Percentiles rank a stretch among this genome's conserved stretches.
Conservation (phyloP, 2,797 vertebrate genomes). For the Hippoglossus hippoglossus region DNA sequence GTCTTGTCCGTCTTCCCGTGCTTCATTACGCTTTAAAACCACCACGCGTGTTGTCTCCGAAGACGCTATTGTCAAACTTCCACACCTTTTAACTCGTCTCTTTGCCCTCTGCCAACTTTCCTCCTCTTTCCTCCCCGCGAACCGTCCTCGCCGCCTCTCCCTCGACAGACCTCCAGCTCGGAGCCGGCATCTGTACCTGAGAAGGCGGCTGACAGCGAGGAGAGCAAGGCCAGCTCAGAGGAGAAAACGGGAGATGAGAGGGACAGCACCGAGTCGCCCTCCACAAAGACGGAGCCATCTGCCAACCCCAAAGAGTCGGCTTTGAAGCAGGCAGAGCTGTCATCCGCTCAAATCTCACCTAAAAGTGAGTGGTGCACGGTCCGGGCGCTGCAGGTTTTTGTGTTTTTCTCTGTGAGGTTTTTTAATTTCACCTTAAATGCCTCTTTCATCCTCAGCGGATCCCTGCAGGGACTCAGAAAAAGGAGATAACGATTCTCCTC, state of each 20-base stretch:
- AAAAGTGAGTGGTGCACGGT: constrained; percentile 76
- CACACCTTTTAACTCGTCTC: constrained; percentile 37
- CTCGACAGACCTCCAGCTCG: constrained; percentile 50
- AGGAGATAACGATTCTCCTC: constrained; percentile 76
- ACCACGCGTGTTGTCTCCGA: constrained; percentile 1
- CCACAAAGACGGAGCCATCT: constrained; percentile 64
- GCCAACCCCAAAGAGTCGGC: constrained; percentile 68
- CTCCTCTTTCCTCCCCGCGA: constrained; percentile 1
- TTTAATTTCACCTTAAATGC: constrained; percentile 18
- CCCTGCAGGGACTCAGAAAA: constrained; percentile 85
- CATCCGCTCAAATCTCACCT: constrained; percentile 71
- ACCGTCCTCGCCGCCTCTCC: constrained; percentile 14
- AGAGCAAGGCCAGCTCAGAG: constrained; percentile 72
- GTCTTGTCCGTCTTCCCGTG: constrained; percentile 20
- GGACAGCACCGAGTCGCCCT: constrained; percentile 77
- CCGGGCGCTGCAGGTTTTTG: not conserved
- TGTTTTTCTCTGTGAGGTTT: constrained; percentile 1
- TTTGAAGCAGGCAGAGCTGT: constrained; percentile 71
- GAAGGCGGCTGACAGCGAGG: constrained; percentile 77
- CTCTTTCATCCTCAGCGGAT: constrained; percentile 79
- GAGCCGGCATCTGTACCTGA: constrained; percentile 67
- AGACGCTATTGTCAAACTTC: constrained; percentile 43
- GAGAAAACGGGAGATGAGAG: constrained; percentile 82
- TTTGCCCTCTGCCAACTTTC: constrained; percentile 37
- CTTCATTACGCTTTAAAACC: constrained; percentile 32